Evolutionary conservation across 2,797 vertebrate species (phyloP).

Genomic region (Emydoidea blandingii): DNA sequence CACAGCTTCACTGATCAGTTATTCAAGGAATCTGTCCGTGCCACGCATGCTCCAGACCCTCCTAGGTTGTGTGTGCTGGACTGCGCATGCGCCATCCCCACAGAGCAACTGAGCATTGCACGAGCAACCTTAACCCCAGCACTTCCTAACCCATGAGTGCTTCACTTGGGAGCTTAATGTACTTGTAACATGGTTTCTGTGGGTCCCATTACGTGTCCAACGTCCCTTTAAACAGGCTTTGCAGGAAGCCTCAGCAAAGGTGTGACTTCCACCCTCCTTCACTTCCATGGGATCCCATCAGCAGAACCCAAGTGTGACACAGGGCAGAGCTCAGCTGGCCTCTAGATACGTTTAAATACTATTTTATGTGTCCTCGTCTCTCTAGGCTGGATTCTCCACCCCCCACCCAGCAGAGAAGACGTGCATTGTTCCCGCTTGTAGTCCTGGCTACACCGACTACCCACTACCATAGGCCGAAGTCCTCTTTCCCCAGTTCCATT

Average conservation of each 20-base stretch:
- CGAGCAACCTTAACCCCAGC: neutral
- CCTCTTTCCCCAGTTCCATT: neutral
- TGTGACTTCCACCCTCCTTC: neutral
- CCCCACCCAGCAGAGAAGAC: neutral
- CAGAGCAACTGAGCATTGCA: fast-evolving
- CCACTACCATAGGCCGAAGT: neutral
- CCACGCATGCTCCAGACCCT: fast-evolving
- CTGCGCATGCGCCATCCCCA: fast-evolving
- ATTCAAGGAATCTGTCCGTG: fast-evolving
- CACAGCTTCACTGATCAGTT: fast-evolving
- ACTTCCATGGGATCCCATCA: neutral
- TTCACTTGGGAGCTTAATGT: neutral
- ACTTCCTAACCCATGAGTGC: neutral
- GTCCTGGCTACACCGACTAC: neutral
- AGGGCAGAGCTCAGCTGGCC: neutral
- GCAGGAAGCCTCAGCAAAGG: neutral
- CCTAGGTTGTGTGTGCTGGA: neutral
- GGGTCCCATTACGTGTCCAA: neutral
- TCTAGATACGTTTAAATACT: neutral
- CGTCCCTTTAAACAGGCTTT: neutral
- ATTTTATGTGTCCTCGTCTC: neutral
- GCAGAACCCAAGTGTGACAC: neutral
- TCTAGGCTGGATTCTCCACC: neutral
- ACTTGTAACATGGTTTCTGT: neutral
- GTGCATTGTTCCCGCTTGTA: neutral